Base-by-base conservation (phyloP, 2,888 invertebrate genomes). In the Nephrotoma flavescens region DNA sequence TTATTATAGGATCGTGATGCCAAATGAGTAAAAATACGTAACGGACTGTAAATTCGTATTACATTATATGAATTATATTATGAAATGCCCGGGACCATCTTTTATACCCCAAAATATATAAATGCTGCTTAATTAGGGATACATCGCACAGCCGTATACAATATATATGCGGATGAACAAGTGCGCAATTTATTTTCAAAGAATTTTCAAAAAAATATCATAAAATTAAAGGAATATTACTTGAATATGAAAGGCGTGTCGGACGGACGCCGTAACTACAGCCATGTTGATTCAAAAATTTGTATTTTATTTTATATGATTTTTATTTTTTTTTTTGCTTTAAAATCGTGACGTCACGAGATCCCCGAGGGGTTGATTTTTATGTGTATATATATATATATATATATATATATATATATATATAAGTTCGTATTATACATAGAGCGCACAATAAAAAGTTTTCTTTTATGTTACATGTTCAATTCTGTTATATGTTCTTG, bases 291-390 rank as follows among this genome's bases (percentile, higher is more conserved):
- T 83, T 83, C 83, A 15, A 31, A 57, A 15, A 57, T 15, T 15
- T 57, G n/a, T 57, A 2, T n/a, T 57, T 57, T 57, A 6, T 15
- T 57, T 57, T 15, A 15, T 15, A 4, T 52, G 4, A 15, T 84
- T 84, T 41, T 42, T 42, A n/a, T n/a, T 31, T 31, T 42, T 42
- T 41, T 85, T 0, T 44, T 85, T 44, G 2, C 19, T 15, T n/a
- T 7, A 85, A 86, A 57, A 85, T 86, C 87, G 87, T 87, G 87
- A 87, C 86, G 85, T 86, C 87, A 87, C 52, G 87, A 87, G 86
- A 86, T 86, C 87, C 87, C 87, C 57, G 31, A 71, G 87, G 86
- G 86, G 86, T 52, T 47, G 47, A 86, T 86, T 86, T 86, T 52
- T 86, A 52, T 85, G 44, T 44, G 42, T 84, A 84, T 42, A 15